Evolutionary conservation across 1,140 invertebrate species (phyloP), one percentile per base, ranked within the genome.

Genomic region (Nasonia giraulti): DNA sequence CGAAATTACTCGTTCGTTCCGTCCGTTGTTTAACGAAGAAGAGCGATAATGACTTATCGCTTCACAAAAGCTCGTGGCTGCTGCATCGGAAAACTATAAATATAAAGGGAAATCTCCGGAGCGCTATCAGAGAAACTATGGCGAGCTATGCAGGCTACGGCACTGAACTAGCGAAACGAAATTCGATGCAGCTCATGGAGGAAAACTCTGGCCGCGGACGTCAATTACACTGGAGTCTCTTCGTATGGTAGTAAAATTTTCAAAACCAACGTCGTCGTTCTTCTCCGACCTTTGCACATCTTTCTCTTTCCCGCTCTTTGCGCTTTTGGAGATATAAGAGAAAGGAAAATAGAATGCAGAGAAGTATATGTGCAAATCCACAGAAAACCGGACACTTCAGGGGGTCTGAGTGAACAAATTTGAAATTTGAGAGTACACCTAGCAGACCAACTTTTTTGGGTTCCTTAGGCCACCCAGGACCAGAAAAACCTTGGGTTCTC

Each of bases 11-110:
- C 40, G 69, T 14, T 40, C 44, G 44, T 73, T 74, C 37, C 47
- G 44, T 55, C 71, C 44, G 44, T 31, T 33, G 31, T 78, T 79
- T 84, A 84, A 78, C 82, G 76, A 84, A 78, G 82, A 84, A 75
- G 75, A 84, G 76, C 76, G 82, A 69, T 84, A 84, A 84, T 79
- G 62, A 73, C 75, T 84, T 73, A 79, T 84, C 20, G 40, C 27
- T 44, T 84, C 55, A 83, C 62, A 79, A 79, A 78, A 84, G 82
- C 23, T 55, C 8, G 31, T 27, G 68, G 68, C 27, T n/a, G 23
- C 10, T 31, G 76, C 82, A 84, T 84, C 23, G 82, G 76, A 79
- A 84, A 84, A 84, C 82, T 84, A 83, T 83, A 83, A 83, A 83
- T 83, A 77, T 77, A 83, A 62, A 77, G 71, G 31, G 23, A 44